A percentile compares a stretch with the other conserved stretches of the same genome.
Evolutionary conservation across 2,113 vertebrate species (phyloP).

Genomic region (Dendrocopos noguchii): DNA sequence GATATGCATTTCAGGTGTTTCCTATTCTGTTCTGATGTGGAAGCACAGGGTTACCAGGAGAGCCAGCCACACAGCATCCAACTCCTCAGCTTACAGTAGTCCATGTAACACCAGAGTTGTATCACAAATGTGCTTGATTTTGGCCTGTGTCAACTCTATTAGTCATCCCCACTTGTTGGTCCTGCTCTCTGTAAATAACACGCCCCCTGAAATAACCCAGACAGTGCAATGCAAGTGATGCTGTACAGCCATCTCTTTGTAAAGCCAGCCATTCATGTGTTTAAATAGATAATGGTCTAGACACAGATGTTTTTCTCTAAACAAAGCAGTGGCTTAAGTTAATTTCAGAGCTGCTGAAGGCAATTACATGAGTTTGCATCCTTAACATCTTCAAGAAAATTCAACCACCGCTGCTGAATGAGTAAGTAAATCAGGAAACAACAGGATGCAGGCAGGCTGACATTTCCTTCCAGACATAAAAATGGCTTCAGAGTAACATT

Average conservation of each 20-base stretch:
- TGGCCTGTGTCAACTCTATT: neutral
- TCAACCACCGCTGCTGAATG: neutral
- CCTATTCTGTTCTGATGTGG: neutral
- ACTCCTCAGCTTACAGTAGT: neutral
- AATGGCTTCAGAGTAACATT: neutral
- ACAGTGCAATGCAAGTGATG: neutral
- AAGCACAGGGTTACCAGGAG: neutral
- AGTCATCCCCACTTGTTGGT: neutral
- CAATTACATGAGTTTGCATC: neutral
- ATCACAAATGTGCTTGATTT: neutral
- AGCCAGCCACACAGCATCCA: neutral
- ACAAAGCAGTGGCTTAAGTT: conserved; percentile 30
- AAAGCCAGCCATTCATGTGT: neutral
- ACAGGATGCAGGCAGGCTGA: neutral
- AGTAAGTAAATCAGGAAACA: neutral
- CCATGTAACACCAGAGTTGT: neutral
- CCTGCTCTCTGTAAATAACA: neutral
- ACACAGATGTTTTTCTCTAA: conserved; percentile 8
- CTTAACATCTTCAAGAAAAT: neutral
- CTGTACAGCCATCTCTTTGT: neutral
- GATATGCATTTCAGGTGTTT: neutral
- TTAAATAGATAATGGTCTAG: conserved; percentile 26
- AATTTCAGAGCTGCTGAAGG: conserved; percentile 48
- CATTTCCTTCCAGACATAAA: neutral
- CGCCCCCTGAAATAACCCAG: rapidly evolving